Evolutionary conservation across 1,140 invertebrate genomes (phyloP).

Genomic region (Cherax quadricarinatus): DNA sequence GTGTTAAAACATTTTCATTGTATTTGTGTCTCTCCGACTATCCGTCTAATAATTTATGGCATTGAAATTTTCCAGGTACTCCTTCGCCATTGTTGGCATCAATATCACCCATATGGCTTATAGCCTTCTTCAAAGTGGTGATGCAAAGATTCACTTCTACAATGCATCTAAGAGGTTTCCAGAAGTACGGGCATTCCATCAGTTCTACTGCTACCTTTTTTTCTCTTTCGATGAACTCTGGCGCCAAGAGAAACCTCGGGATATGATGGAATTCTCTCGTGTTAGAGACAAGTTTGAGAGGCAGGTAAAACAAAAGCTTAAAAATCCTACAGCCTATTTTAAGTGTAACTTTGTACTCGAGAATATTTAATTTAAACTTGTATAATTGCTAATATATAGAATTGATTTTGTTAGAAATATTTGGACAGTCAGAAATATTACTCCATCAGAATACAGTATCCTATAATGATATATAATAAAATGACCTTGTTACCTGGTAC

Average conservation of each 20-base stretch:
- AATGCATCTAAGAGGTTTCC: conserved; percentile 82
- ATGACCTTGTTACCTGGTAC: not conserved
- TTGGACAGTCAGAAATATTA: not conserved
- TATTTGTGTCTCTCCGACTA: no score
- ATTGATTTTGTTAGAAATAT: not conserved
- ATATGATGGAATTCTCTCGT: conserved; percentile 96
- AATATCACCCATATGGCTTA: conserved; percentile 95
- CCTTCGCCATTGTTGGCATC: conserved; percentile 89
- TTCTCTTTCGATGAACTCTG: conserved; percentile 96
- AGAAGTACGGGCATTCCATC: conserved; percentile 90
- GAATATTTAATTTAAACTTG: conserved; percentile 72
- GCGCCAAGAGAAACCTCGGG: conserved; percentile 91
- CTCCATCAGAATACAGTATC: not conserved
- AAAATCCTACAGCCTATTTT: conserved; percentile 83
- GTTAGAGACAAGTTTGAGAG: conserved; percentile 91
- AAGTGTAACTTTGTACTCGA: conserved; percentile 86
- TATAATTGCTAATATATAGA: not conserved
- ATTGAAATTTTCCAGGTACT: conserved; percentile 77
- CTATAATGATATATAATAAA: not conserved
- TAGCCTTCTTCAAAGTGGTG: conserved; percentile 86
- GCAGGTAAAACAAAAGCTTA: conserved; percentile 81
- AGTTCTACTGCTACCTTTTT: conserved; percentile 95
- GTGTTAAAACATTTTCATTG: no score
- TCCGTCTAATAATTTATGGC: not conserved
- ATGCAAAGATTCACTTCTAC: conserved; percentile 94